Base-by-base conservation (phyloP, 2,888 invertebrate genomes). In the Cryptocephalus primarius region DNA sequence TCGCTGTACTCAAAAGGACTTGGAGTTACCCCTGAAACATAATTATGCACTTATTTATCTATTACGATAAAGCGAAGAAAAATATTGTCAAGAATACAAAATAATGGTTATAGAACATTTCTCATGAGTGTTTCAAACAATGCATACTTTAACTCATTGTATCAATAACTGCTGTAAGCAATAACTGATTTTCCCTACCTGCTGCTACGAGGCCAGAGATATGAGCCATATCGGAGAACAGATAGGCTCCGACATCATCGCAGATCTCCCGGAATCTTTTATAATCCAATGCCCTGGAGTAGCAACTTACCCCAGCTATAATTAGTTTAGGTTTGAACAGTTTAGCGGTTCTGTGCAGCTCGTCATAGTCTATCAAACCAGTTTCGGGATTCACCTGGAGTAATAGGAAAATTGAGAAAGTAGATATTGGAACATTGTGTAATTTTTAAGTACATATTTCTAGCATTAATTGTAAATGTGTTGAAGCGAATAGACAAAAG, bases 171-270 rank as follows among this genome's bases (percentile, higher is more conserved):
- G 6, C 2, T 22, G n/a, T 6, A 22, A 22, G 22, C 22, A 22
- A 6, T 22, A 22, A 22, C 22, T 22, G 22, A 22, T 22, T 43
- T 22, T 40, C 43, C 33, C 56, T 68, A 72, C 85, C 86, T 57
- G 93, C 88, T 49, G 94, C 88, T 12, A 95, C 89, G 40, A 96
- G 74, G 33, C 96, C 96, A 36, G 93, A 86, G 43, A 96, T 80
- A 67, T 96, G 95, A 1, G 95, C 91, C 94, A 97, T 97, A 68
- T 97, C 96, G 11, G 91, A 85, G 76, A 96, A 79, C 43, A 97
- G 70, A 61, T 86, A 87, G 0, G 95, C 87, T 33, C 88, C 89
- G 55, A 84, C 85, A 48, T 86, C 82, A 62, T 92, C 82, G 33
- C 87, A 84, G 44, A 91, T 85, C 67, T 88, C 76, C 14, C 85